phyloP scores from a whole-genome alignment of 2,113 vertebrate species.

The Cathartes aura region DNA sequence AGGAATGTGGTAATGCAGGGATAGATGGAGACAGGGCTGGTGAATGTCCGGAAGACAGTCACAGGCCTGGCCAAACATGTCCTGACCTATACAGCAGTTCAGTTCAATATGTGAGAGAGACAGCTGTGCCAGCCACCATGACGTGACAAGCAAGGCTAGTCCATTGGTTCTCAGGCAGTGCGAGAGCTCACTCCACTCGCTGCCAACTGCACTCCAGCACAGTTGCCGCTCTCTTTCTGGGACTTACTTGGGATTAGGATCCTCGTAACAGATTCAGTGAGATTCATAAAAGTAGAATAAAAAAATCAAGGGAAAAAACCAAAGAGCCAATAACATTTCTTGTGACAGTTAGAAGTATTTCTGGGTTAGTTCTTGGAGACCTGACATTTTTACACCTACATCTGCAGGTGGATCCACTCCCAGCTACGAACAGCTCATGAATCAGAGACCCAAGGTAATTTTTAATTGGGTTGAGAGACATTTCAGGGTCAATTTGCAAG shows the following conservation, averaged over 20 bases:
- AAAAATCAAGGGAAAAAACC: not conserved
- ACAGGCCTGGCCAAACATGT: not conserved
- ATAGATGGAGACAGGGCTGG: not conserved
- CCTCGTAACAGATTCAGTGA: not conserved
- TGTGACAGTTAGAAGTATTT: not conserved
- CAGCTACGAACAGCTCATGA: not conserved
- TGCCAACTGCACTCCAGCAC: not conserved
- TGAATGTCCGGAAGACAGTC: not conserved
- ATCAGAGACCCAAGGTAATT: not conserved
- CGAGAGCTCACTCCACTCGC: accelerated
- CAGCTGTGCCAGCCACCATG: not conserved
- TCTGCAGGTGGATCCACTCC: not conserved
- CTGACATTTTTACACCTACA: not conserved
- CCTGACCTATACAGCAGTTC: not conserved
- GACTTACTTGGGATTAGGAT: not conserved
- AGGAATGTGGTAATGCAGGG: slow-evolving; percentile 22
- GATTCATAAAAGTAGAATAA: not conserved
- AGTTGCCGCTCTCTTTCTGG: not conserved
- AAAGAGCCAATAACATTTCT: not conserved
- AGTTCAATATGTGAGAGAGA: accelerated
- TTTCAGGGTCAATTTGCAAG: not conserved
- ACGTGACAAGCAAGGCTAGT: accelerated
- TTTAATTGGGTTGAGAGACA: not conserved
- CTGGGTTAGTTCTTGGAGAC: not conserved
- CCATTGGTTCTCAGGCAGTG: accelerated